These are phyloP conservation scores for Semotilus atromaculatus DNA, from an alignment of 2,797 vertebrate genomes.

Conservation along the genomic window DNA sequence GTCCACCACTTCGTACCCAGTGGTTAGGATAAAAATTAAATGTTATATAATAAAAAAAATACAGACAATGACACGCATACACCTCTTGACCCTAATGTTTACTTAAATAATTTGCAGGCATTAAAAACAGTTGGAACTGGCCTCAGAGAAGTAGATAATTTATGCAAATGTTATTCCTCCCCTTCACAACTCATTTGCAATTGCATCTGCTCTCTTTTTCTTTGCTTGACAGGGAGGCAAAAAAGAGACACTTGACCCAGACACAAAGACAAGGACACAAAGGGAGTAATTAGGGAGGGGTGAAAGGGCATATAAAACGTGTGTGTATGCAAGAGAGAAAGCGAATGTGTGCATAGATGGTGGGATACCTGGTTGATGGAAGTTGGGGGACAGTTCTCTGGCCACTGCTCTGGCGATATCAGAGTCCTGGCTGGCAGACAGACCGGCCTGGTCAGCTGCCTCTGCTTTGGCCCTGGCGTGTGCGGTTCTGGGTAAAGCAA, in stretches of 20 bases:
- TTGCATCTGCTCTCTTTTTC: slow-evolving; percentile 52
- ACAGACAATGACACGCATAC: neutral
- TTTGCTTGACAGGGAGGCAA: slow-evolving; percentile 24
- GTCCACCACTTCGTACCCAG: neutral
- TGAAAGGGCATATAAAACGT: neutral
- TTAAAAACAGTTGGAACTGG: slow-evolving; percentile 28
- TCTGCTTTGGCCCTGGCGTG: slow-evolving; percentile 94
- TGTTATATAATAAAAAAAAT: slow-evolving; percentile 15
- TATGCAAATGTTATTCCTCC: slow-evolving; percentile 58
- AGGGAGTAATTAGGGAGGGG: slow-evolving; percentile 9
- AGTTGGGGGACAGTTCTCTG: slow-evolving; percentile 91
- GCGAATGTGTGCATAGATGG: neutral
- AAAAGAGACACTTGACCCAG: slow-evolving; percentile 48
- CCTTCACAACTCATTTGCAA: slow-evolving; percentile 55
- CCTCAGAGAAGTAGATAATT: slow-evolving; percentile 27
- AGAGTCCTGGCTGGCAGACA: slow-evolving; percentile 88
- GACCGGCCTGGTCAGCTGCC: slow-evolving; percentile 89
- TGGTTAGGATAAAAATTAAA: neutral
- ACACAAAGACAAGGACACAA: slow-evolving; percentile 52
- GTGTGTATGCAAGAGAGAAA: neutral
- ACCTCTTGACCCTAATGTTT: slow-evolving; percentile 5
- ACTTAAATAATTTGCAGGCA: slow-evolving; percentile 41
- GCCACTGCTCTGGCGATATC: slow-evolving; percentile 91
- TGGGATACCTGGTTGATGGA: slow-evolving; percentile 91
- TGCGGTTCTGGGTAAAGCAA: slow-evolving; percentile 81